These are phyloP conservation scores for Phrynosoma blainvillii DNA, from an alignment of 2,113 vertebrate species.

Conservation along the genomic window DNA sequence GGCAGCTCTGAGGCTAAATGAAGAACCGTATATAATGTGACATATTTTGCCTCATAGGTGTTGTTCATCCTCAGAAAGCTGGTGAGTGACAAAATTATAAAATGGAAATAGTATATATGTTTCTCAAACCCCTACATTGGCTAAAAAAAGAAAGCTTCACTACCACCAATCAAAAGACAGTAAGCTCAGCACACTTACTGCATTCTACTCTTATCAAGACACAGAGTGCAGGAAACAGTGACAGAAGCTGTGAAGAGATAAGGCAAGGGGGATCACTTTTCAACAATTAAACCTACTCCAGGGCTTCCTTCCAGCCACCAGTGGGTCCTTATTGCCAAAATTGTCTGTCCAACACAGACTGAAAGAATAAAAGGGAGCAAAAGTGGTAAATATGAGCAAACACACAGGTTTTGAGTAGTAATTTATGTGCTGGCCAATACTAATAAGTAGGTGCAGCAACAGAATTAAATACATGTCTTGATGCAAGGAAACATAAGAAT, in stretches of 20 bases:
- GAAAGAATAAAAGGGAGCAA: slow-evolving; percentile 37
- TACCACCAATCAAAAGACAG: background rate
- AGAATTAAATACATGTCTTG: slow-evolving; percentile 33
- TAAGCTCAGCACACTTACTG: slow-evolving; percentile 19
- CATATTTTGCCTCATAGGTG: background rate
- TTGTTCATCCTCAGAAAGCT: background rate
- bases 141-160: background rate
- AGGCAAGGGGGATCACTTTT: slow-evolving; percentile 30
- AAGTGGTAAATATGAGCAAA: slow-evolving; percentile 56
- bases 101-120: background rate
- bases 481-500: slow-evolving; percentile 29
- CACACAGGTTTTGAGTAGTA: background rate
- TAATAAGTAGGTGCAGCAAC: background rate
- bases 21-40: background rate
- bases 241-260: slow-evolving; percentile 7
- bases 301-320: slow-evolving; percentile 44
- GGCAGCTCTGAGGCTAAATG: background rate
- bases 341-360: slow-evolving; percentile 32
- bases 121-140: background rate
- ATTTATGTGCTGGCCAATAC: slow-evolving; percentile 34
- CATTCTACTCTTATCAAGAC: slow-evolving; percentile 13
- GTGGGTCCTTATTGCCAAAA: slow-evolving; percentile 16
- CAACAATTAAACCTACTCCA: slow-evolving; percentile 30
- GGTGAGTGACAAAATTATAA: background rate
- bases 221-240: slow-evolving; percentile 47